Evolutionary conservation across 1,140 invertebrate species (phyloP).

Genomic region (Trialeurodes vaporariorum): DNA sequence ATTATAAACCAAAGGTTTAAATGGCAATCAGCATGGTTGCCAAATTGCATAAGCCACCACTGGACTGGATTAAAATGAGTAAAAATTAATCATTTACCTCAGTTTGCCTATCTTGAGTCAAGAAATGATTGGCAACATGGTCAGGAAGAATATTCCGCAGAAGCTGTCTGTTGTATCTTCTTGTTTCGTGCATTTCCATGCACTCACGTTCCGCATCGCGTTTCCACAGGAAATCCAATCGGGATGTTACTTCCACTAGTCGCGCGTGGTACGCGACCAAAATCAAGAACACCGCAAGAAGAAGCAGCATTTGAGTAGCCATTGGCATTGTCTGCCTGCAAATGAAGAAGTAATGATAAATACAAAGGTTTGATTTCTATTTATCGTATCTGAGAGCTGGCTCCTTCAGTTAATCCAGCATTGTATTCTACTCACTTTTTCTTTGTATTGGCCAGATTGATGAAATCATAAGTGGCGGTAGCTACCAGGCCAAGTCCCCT

Average conservation of each 20-base stretch:
- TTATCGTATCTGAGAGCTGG: no score
- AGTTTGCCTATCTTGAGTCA: conserved; percentile 57
- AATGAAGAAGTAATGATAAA: no score
- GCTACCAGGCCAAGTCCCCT: no score
- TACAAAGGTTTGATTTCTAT: no score
- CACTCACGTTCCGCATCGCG: conserved; percentile 81
- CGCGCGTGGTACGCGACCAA: conserved; percentile 86
- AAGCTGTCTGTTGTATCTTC: conserved; percentile 72
- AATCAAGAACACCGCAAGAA: conserved; percentile 67
- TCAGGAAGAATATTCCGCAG: conserved; percentile 90
- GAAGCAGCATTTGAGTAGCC: conserved; percentile 62
- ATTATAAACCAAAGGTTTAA: no score
- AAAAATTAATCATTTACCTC: conserved; percentile 40
- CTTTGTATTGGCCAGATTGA: no score
- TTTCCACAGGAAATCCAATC: conserved; percentile 93
- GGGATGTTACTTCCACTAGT: conserved; percentile 73
- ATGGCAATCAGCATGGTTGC: no score
- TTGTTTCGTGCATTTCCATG: conserved; percentile 79
- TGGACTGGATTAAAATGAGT: conserved; percentile 12
- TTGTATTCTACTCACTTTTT: no score
- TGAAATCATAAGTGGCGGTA: no score
- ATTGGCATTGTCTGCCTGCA: conserved; percentile 45
- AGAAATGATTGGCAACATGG: conserved; percentile 89
- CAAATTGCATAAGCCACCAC: no score
- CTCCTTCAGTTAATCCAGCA: no score